Conservation (phyloP, 2,113 vertebrate species). For the Stictonetta naevosa region DNA sequence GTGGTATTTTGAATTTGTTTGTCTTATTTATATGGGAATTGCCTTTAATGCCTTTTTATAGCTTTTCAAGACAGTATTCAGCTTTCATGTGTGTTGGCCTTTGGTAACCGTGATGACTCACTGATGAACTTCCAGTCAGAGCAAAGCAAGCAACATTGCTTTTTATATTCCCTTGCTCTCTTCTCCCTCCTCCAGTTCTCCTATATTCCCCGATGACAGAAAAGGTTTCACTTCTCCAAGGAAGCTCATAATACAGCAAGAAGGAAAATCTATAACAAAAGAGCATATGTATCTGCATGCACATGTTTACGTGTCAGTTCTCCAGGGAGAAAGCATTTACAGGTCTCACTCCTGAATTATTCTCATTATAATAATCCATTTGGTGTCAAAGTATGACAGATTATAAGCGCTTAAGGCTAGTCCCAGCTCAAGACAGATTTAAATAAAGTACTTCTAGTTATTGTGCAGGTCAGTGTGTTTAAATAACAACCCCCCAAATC, state of each 20-base stretch:
- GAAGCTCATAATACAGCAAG: background rate
- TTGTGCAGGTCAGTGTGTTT: slow-evolving; percentile 67
- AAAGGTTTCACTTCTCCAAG: slow-evolving; percentile 16
- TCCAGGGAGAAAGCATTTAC: slow-evolving; percentile 24
- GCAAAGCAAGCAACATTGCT: background rate
- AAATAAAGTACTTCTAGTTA: slow-evolving; percentile 65
- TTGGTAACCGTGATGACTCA: background rate
- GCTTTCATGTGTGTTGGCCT: background rate
- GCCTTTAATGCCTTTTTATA: background rate
- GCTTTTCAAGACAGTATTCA: background rate
- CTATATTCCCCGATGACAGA: background rate
- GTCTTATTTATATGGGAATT: background rate
- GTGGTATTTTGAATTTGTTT: background rate
- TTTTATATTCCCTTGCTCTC: background rate
- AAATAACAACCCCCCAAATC: slow-evolving; percentile 60
- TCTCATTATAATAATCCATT: slow-evolving; percentile 62
- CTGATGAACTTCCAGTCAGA: background rate
- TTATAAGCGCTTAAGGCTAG: slow-evolving; percentile 53
- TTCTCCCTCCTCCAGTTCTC: background rate
- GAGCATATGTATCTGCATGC: background rate
- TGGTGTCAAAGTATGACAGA: slow-evolving; percentile 63
- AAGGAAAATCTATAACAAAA: slow-evolving; percentile 31
- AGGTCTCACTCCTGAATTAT: slow-evolving; percentile 49
- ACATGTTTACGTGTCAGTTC: slow-evolving; percentile 55
- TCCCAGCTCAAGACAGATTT: slow-evolving; percentile 53